Evolutionary conservation across 2,113 vertebrate genomes (phyloP), one percentile per base, ranked within the genome.

Genomic region (Strigops habroptila): DNA sequence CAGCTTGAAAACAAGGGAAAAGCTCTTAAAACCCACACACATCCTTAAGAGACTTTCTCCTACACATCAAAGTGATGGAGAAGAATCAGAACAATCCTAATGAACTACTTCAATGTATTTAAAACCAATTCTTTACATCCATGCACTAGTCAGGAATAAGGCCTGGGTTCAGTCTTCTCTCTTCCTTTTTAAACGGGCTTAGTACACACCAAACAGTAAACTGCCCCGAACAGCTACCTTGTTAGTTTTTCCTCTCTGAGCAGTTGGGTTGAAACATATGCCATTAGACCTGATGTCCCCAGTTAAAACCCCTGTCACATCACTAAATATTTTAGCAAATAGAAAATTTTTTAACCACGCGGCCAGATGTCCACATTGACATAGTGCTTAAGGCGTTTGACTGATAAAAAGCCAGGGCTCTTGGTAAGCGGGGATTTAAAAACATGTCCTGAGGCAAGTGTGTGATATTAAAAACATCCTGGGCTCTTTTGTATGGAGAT

Each of bases 301-400:
- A 91, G 97, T 76, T 93, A 97, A 96, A 92, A 91, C 82, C 96
- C 94, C 94, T 92, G 96, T 95, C 97, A 96, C 89, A 96, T 97
- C 97, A 96, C 97, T 97, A 97, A 98, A 98, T 98, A 98, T 98
- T 98, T 98, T 91, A 98, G 97, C 97, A 97, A 98, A 98, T 97
- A 97, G 97, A 95, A 96, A 91, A 93, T 90, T 97, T 97, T 98
- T 98, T 97, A 96, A 98, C 97, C 93, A 97, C 96, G 97, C 93
- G 98, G 98, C 99, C 99, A 99, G 99, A 99, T 99, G 99, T 99
- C 99, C 99, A 98, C 97, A 95, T 93, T 98, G 99, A 98, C 98
- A 98, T 95, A 99, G 97, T 96, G 99, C 99, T 99, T 98, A 98
- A 98, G 99, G 99, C 99, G 94, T 98, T 98, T 98, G 98, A 98